phyloP scores from a whole-genome alignment of 1,140 invertebrate genomes.

The Diachasmimorpha longicaudata region DNA sequence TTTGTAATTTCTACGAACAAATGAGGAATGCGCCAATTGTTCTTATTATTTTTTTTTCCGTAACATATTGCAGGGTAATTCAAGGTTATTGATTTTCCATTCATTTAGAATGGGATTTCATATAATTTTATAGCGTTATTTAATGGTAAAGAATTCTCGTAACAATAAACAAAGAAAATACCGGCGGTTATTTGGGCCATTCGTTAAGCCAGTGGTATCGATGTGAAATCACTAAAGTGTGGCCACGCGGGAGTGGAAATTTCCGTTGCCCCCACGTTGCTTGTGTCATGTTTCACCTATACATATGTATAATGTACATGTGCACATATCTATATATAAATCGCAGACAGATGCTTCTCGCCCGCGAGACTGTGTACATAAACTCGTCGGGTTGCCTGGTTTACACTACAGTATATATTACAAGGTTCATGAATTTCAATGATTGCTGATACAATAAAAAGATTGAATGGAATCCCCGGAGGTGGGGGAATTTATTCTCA shows the following conservation, averaged over 20 bases:
- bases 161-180: neutral
- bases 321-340: slow-evolving; percentile 21
- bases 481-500: too few species aligned
- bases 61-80: too few species aligned
- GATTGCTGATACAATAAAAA: neutral
- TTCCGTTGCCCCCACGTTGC: slow-evolving; percentile 27
- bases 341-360: neutral
- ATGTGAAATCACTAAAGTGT: neutral
- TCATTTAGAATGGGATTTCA: too few species aligned
- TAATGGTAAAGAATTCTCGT: neutral
- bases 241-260: slow-evolving; percentile 30
- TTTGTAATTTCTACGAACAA: too few species aligned
- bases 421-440: slow-evolving; percentile 10
- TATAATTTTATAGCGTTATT: too few species aligned
- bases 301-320: slow-evolving; percentile 13
- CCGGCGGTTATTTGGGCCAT: neutral
- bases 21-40: too few species aligned
- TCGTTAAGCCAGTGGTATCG: neutral
- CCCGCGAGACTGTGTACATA: slow-evolving; percentile 10
- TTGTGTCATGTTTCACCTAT: slow-evolving; percentile 18
- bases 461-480: neutral
- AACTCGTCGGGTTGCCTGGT: neutral
- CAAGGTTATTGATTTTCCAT: too few species aligned
- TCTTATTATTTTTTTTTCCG: too few species aligned
- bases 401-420: slow-evolving; percentile 5